Evolutionary conservation across 2,113 vertebrate genomes (phyloP), one percentile per base, ranked within the genome.

Genomic region (Otus sunia): DNA sequence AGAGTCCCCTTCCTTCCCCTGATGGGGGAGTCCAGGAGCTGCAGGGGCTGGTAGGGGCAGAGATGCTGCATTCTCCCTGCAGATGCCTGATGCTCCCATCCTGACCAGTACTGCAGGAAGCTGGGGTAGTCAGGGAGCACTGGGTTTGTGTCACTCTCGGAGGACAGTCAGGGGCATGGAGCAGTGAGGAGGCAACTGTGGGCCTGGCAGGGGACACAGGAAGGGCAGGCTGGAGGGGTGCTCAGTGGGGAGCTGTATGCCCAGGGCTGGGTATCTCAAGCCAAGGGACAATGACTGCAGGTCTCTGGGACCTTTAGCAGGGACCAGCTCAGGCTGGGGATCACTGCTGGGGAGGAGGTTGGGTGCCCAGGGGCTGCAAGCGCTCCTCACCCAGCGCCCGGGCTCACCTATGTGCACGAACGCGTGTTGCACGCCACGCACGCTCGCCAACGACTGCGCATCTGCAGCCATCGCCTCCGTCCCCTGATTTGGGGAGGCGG

Each of bases 241-340:
- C n/a, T 76, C 47, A 21, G 27, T 16, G 1, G 3, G 26, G 72
- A 59, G 23, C 32, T 56, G 36, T 4, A 0, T 11, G 20, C 73
- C 60, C 78, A 62, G n/a, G 27, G 27, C 27, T 47, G 81, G 11
- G 8, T 3, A 0, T 2, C 0, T 0, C 0, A 1, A 25, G 16
- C 23, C 15, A n/a, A 59, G 63, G 22, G 30, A 17, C 1, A 8
- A n/a, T 5, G 0, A 1, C 66, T 36, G 62, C 0, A 0, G 1
- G 4, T 12, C 36, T 5, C 64, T 2, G 41, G 11, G 36, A 55
- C 37, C 12, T 43, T 29, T 12, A 2, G 4, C 5, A 11, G 45
- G 52, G 27, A 73, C 12, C 59, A 69, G 5, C 55, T 37, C 7
- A 0, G 0, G 19, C 43, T 17, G 50, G 34, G 53, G 32, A 45